Evolutionary conservation across 2,888 invertebrate species (phyloP).

Genomic region (Drosophila stalkeri): DNA sequence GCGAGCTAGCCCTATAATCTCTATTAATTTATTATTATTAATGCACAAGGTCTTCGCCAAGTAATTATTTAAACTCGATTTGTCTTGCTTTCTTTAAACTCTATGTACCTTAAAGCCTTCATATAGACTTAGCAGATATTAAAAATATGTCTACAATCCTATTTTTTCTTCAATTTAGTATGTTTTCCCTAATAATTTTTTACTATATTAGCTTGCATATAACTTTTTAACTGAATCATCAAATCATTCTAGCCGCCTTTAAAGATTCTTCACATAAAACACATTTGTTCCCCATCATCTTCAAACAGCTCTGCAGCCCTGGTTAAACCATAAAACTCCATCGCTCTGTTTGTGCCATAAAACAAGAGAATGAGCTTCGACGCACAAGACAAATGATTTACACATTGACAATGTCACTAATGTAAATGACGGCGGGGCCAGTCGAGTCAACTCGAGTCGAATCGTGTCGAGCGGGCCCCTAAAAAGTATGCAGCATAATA

Average conservation of each 20-base stretch:
- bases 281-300: neutral
- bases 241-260: neutral
- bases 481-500: slow-evolving; percentile 62
- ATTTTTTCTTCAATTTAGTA: neutral
- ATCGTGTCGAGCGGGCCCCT: neutral
- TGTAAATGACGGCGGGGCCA: slow-evolving; percentile 16
- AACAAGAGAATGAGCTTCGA: slow-evolving; percentile 10
- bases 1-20: too few species aligned
- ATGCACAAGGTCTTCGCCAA: too few species aligned
- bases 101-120: neutral
- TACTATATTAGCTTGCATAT: neutral
- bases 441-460: neutral
- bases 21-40: too few species aligned
- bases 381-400: slow-evolving; percentile 46
- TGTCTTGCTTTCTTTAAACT: neutral
- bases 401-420: slow-evolving; percentile 39
- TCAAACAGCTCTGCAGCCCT: neutral
- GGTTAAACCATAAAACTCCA: slow-evolving; percentile 17
- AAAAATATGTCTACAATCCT: neutral
- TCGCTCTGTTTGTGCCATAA: slow-evolving; percentile 30
- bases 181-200: neutral
- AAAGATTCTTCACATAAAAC: neutral
- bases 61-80: too few species aligned
- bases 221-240: neutral
- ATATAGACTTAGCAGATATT: neutral